Conservation (phyloP, 2,797 vertebrate genomes). For the Pterois miles region DNA sequence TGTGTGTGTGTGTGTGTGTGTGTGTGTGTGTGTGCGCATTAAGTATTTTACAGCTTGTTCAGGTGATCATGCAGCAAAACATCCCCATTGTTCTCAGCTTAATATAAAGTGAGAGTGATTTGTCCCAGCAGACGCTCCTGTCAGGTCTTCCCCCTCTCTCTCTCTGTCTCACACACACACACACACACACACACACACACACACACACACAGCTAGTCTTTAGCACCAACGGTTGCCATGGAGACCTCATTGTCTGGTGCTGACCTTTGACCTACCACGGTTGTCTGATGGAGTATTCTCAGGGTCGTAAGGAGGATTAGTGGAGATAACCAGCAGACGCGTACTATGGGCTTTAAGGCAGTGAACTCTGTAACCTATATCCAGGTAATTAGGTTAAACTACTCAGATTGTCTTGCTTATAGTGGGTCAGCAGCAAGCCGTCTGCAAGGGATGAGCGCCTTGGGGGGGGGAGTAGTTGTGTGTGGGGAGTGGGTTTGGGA, state of each 20-base stretch:
- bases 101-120: constrained; percentile 61
- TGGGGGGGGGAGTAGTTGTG: too few species aligned
- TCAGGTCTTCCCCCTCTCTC: constrained; percentile 47
- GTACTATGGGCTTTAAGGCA: constrained; percentile 53
- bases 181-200: constrained; percentile 2
- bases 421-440: constrained; percentile 32
- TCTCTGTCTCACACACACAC: constrained; percentile 23
- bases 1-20: not conserved
- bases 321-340: constrained; percentile 66
- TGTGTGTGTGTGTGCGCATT: not conserved
- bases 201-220: constrained; percentile 41
- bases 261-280: constrained; percentile 74
- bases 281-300: constrained; percentile 71
- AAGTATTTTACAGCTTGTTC: not conserved
- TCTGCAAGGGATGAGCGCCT: not conserved
- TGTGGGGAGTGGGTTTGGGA: too few species aligned
- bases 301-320: constrained; percentile 74
- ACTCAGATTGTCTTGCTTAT: constrained; percentile 20
- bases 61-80: not conserved
- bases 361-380: constrained; percentile 70
- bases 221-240: constrained; percentile 65
- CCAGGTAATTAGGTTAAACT: constrained; percentile 72
- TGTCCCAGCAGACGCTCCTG: constrained; percentile 54
- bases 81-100: constrained; percentile 38
- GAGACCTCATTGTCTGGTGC: constrained; percentile 65